A percentile compares a stretch with the other conserved stretches of the same genome.
Evolutionary conservation across 2,888 invertebrate genomes (phyloP).

Genomic region (Chymomyza fuscimana): DNA sequence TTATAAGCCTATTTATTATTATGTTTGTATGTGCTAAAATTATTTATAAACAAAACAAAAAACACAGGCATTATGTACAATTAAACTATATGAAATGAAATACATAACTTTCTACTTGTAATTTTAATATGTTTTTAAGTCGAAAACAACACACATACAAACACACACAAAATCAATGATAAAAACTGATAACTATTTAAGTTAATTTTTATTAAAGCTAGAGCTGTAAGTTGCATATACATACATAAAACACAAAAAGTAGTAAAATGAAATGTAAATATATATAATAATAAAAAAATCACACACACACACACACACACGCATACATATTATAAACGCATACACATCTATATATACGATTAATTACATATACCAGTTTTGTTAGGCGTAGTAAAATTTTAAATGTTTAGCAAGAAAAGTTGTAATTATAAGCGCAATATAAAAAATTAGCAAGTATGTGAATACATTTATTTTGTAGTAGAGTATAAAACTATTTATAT

Average conservation of each 20-base stretch:
- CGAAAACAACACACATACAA: slow-evolving; percentile 34
- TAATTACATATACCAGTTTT: slow-evolving; percentile 66
- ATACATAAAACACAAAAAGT: slow-evolving; percentile 29
- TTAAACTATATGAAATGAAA: slow-evolving; percentile 16
- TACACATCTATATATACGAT: slow-evolving; percentile 21
- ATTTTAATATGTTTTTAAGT: slow-evolving; percentile 21
- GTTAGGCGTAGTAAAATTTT: slow-evolving; percentile 69
- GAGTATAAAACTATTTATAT: slow-evolving; percentile 22
- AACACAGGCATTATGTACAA: slow-evolving; percentile 11
- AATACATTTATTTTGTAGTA: slow-evolving; percentile 13
- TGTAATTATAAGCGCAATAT: slow-evolving; percentile 3
- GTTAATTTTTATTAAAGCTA: slow-evolving; percentile 35
- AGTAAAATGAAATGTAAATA: slow-evolving; percentile 57
- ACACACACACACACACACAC: slow-evolving; percentile 32
- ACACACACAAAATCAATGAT: slow-evolving; percentile 23
- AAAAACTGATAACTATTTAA: slow-evolving; percentile 53
- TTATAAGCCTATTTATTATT: slow-evolving; percentile 68
- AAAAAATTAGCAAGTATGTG: slow-evolving; percentile 3
- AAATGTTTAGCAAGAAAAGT: slow-evolving; percentile 42
- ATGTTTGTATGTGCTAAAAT: slow-evolving; percentile 64
- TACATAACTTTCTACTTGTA: slow-evolving; percentile 21
- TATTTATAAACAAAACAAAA: slow-evolving; percentile 37
- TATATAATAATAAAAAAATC: slow-evolving; percentile 27
- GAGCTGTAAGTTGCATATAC: slow-evolving; percentile 25
- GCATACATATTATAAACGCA: slow-evolving; percentile 15